Evolutionary conservation across 2,113 vertebrate genomes (phyloP), one percentile per base, ranked within the genome.

Genomic region (Pelecanus crispus): DNA sequence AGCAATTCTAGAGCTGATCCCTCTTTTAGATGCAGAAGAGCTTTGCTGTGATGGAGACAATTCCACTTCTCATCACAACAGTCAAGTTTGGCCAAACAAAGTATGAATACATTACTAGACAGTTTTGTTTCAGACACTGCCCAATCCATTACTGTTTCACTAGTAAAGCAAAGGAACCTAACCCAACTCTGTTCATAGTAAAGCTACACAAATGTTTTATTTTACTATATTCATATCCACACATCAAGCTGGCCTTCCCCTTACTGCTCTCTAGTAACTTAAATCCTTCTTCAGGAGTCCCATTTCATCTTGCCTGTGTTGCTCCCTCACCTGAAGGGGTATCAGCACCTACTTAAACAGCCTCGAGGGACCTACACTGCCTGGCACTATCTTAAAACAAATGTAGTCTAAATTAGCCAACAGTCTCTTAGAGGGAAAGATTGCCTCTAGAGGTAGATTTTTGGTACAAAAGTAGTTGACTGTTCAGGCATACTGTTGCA

Each of bases 151-250:
- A 10, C 0, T 34, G 56, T 9, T 36, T 44, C 78, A 21, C 18
- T 17, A 13, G 10, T 17, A 68, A 21, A 49, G 49, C n/a, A 42
- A 45, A 67, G 1, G 13, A 26, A 34, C 24, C 70, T 14, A 26
- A 78, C 20, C 8, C 58, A 29, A 18, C 19, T 16, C 42, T 13
- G 47, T 2, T 28, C 45, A 26, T 1, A 21, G 28, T 7, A 17
- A 49, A 63, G 10, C 13, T 1, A 44, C 8, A 34, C 11, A 49
- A 44, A 3, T 18, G 31, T 5, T 79, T 36, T 12, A 24, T 28
- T 34, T 71, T 12, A 7, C n/a, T 44, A 0, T 6, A 34, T 12
- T 40, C 17, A 36, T 1, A 34, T 0, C n/a, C 53, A 50, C 17
- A 3, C 15, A 13, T 18, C 58, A 61, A 68, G 25, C 20, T 11